Percentiles rank a stretch among this genome's conserved stretches.
Evolutionary conservation across 2,113 vertebrate species (phyloP).

Genomic region (Hylia prasina): DNA sequence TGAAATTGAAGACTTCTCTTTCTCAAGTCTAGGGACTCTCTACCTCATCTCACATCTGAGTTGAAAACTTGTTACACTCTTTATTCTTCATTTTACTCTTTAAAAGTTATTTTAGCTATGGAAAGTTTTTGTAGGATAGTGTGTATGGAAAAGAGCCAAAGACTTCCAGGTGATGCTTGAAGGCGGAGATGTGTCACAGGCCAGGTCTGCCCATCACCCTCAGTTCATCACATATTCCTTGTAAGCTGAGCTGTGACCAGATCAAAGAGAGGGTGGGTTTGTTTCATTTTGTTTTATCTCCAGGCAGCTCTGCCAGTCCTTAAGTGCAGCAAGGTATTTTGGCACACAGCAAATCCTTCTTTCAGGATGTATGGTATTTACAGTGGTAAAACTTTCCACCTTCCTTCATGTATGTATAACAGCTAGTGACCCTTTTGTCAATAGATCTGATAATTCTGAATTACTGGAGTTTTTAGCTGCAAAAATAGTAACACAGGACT

Average conservation of each 20-base stretch:
- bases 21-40: neutral
- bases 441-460: neutral
- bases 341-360: neutral
- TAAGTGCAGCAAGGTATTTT: neutral
- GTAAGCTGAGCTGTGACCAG: neutral
- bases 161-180: neutral
- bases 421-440: neutral
- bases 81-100: neutral
- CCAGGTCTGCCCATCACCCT: neutral
- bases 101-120: neutral
- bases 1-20: neutral
- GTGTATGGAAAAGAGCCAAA: neutral
- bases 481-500: neutral
- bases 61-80: neutral
- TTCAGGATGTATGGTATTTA: neutral
- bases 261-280: neutral
- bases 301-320: neutral
- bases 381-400: neutral
- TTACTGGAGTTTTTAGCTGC: neutral
- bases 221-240: neutral
- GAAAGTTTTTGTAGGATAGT: neutral
- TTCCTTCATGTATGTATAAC: neutral
- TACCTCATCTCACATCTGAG: neutral
- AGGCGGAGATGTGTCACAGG: neutral
- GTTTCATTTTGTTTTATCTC: conserved; percentile 1